Percentiles rank a stretch among this genome's conserved stretches.
These are phyloP conservation scores for Hiodon alosoides DNA, from an alignment of 2,113 vertebrate genomes.

Conservation along the genomic window DNA sequence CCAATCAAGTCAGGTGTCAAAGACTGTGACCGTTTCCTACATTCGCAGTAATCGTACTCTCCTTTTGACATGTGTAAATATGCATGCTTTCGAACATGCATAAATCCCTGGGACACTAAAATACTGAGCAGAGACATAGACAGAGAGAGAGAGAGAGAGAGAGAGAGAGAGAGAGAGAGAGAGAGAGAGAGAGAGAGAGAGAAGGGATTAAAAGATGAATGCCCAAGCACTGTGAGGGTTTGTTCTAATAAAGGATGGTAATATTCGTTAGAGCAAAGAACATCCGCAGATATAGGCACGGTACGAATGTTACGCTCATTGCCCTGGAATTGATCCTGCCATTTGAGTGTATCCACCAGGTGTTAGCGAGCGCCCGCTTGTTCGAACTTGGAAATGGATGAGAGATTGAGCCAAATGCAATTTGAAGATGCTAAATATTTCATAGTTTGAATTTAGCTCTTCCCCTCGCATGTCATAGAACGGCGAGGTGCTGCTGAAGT, in stretches of 20 bases:
- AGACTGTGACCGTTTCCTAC: too few species aligned
- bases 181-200: not conserved
- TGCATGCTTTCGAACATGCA: too few species aligned
- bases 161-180: not conserved
- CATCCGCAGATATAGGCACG: too few species aligned
- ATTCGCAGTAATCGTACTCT: too few species aligned
- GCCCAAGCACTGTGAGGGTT: not conserved
- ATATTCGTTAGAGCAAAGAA: too few species aligned
- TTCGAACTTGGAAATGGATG: not conserved
- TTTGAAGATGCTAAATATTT: constrained; percentile 22
- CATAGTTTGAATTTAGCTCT: constrained; percentile 2
- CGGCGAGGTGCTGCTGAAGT: not conserved
- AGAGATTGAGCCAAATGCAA: constrained; percentile 14
- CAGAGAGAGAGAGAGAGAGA: not conserved
- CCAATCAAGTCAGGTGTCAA: too few species aligned
- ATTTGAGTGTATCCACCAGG: not conserved
- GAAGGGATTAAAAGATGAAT: not conserved
- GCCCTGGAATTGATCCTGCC: not conserved
- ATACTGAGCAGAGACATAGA: not conserved
- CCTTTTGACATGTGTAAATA: too few species aligned
- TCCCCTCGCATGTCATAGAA: not conserved
- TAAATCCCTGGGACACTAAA: too few species aligned
- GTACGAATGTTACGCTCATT: not conserved
- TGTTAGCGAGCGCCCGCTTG: not conserved
- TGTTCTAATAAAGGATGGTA: not conserved